Percentiles rank a stretch among this genome's conserved stretches.
These are phyloP conservation scores for Drosophila rufa DNA, from an alignment of 1,140 invertebrate genomes.

Conservation along the genomic window DNA sequence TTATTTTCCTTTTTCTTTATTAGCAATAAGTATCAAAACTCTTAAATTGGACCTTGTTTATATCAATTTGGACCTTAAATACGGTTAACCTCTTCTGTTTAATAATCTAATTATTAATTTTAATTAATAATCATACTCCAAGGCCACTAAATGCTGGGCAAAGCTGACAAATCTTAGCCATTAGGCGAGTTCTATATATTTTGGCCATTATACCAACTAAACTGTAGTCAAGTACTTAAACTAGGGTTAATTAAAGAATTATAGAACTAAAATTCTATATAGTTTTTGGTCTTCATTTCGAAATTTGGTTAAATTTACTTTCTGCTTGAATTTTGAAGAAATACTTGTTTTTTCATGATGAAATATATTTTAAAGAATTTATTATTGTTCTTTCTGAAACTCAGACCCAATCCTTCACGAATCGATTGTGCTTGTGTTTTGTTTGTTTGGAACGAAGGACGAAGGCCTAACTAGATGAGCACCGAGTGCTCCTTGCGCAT, in stretches of 20 bases:
- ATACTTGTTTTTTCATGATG: conserved; percentile 6
- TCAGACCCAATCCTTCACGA: background rate
- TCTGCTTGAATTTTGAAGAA: conserved; percentile 5
- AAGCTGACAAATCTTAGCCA: conserved; percentile 8
- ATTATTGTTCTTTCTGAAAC: background rate
- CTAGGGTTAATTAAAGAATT: conserved; percentile 18
- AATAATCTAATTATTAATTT: background rate
- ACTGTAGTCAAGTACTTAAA: conserved; percentile 7
- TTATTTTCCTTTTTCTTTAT: conserved; percentile 41
- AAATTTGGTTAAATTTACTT: conserved; percentile 63
- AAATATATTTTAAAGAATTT: background rate
- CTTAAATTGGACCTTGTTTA: conserved; percentile 58
- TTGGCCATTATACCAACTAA: conserved; percentile 12
- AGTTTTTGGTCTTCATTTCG: conserved; percentile 66
- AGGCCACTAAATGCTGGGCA: conserved; percentile 41
- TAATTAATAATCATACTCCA: conserved; percentile 2
- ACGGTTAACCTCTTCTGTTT: background rate
- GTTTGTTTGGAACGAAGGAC: background rate
- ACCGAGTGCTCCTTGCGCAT: conserved; percentile 84
- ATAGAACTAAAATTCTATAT: conserved; percentile 20
- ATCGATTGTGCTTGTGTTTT: background rate
- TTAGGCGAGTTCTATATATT: conserved; percentile 17
- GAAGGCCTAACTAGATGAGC: conserved; percentile 61
- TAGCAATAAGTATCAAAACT: conserved; percentile 73
- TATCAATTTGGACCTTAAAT: conserved; percentile 5